These are phyloP conservation scores for Atrina japonica DNA, from an alignment of 2,888 invertebrate genomes.

Conservation along the genomic window DNA sequence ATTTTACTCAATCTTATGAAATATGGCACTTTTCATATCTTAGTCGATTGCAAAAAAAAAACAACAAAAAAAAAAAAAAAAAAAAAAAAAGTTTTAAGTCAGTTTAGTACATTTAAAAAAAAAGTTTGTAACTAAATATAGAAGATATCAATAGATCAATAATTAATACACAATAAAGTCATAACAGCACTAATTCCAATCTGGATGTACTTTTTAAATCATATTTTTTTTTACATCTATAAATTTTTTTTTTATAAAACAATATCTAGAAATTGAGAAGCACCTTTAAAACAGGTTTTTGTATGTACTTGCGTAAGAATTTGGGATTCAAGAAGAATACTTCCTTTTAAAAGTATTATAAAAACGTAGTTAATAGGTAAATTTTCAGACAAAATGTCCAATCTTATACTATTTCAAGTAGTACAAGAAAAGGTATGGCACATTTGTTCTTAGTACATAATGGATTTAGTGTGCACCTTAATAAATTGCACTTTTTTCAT, in stretches of 20 bases:
- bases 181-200: too few relatives aligned
- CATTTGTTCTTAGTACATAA: slow-evolving; percentile 38
- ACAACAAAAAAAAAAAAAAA: too few relatives aligned
- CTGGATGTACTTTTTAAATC: too few relatives aligned
- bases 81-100: too few relatives aligned
- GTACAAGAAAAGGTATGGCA: slow-evolving; percentile 29
- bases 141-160: too few relatives aligned
- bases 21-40: slow-evolving; percentile 30
- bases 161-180: too few relatives aligned
- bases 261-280: too few relatives aligned
- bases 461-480: slow-evolving; percentile 55
- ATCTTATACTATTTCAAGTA: not conserved
- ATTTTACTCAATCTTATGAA: not conserved
- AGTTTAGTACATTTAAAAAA: too few relatives aligned
- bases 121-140: too few relatives aligned
- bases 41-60: not conserved
- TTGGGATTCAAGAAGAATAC: slow-evolving; percentile 17
- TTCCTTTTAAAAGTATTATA: slow-evolving; percentile 1
- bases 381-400: slow-evolving; percentile 9
- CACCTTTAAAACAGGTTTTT: too few relatives aligned
- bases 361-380: not conserved
- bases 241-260: too few relatives aligned
- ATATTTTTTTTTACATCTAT: too few relatives aligned
- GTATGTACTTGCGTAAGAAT: not conserved
- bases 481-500: slow-evolving; percentile 64